phyloP scores from a whole-genome alignment of 2,113 vertebrate species.

The Hydropotes inermis region DNA sequence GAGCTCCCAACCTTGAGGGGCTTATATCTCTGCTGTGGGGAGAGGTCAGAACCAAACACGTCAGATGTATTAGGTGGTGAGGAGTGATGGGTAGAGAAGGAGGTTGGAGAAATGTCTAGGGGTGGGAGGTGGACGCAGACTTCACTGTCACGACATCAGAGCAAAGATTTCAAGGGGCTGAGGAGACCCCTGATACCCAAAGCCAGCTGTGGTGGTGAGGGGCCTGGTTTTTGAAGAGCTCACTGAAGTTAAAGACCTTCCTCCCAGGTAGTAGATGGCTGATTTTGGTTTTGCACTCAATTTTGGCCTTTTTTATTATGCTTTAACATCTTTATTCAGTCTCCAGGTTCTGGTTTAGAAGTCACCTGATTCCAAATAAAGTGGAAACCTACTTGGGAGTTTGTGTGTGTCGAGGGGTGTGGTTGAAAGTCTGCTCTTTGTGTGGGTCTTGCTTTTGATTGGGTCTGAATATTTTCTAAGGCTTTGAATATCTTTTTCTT shows the following conservation, averaged over 20 bases:
- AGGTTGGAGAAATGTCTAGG: background rate
- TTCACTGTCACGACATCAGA: background rate
- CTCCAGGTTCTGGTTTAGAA: background rate
- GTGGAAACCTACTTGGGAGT: background rate
- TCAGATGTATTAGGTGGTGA: background rate
- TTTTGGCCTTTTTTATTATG: background rate
- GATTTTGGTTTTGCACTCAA: background rate
- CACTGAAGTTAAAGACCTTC: background rate
- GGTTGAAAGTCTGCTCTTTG: background rate
- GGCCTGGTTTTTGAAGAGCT: background rate
- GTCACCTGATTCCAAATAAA: background rate
- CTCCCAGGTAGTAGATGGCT: background rate
- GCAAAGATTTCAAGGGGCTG: background rate
- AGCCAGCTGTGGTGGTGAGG: background rate
- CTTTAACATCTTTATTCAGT: background rate
- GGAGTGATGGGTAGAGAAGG: background rate
- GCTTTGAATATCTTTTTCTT: background rate
- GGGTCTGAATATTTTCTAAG: background rate
- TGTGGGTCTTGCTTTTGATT: slow-evolving; percentile 23
- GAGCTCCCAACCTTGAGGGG: background rate
- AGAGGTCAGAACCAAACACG: background rate
- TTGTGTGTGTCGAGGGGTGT: background rate
- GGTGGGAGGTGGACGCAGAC: background rate
- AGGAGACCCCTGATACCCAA: background rate
- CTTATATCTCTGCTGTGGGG: background rate